Conservation (phyloP, 2,888 invertebrate genomes). For the Phanerotoma sp. region DNA sequence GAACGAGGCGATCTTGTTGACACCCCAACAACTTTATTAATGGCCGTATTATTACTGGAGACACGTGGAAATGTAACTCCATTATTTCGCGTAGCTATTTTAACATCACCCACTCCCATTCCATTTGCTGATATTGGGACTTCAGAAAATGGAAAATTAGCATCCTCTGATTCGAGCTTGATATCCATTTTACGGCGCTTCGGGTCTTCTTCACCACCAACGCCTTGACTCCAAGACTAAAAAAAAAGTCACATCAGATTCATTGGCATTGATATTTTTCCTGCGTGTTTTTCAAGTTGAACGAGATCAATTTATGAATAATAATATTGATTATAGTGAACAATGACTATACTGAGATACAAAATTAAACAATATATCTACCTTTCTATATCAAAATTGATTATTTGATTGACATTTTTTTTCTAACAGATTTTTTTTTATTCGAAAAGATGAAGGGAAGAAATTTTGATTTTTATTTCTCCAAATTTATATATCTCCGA, state of each 20-base stretch:
- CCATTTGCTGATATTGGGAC: constrained; percentile 48
- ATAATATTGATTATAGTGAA: too few species aligned
- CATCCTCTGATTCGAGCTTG: constrained; percentile 73
- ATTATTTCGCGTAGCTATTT: constrained; percentile 54
- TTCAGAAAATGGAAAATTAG: constrained; percentile 68
- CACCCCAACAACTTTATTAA: constrained; percentile 60
- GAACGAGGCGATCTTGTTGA: constrained; percentile 61
- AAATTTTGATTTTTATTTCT: too few species aligned
- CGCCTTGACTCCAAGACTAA: constrained; percentile 52
- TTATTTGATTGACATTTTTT: too few species aligned
- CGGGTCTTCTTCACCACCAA: constrained; percentile 59
- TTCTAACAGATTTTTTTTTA: too few species aligned
- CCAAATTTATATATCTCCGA: too few species aligned
- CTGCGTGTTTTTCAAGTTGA: too few species aligned
- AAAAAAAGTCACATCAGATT: too few species aligned
- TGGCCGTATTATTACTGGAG: constrained; percentile 51
- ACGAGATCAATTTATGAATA: too few species aligned
- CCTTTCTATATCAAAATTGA: too few species aligned
- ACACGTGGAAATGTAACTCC: constrained; percentile 23
- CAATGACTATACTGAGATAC: too few species aligned
- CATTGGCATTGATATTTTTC: constrained; percentile 15
- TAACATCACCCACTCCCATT: constrained; percentile 20
- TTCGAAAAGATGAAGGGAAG: too few species aligned
- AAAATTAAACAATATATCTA: too few species aligned
- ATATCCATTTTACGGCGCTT: constrained; percentile 67